phyloP scores from a whole-genome alignment of 2,797 vertebrate species.

The Microctenopoma stevenorrisi region DNA sequence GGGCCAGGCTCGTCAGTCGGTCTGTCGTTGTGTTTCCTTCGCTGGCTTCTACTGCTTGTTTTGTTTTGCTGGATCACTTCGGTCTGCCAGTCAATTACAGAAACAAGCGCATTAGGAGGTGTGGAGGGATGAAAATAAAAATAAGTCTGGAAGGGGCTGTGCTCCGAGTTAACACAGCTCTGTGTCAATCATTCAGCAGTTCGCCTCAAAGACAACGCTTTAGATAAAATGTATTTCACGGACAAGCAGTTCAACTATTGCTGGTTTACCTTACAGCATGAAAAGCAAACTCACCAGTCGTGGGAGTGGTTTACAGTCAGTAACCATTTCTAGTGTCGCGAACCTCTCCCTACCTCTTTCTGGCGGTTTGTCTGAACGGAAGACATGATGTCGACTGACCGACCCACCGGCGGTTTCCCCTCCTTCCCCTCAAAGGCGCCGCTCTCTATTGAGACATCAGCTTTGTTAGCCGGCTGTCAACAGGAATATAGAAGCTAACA shows the following conservation, averaged over 20 bases:
- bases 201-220: conserved; percentile 16
- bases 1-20: conserved; percentile 45
- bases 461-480: conserved; percentile 75
- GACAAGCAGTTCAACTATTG: neutral
- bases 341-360: conserved; percentile 26
- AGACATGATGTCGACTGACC: conserved; percentile 25
- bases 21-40: conserved; percentile 25
- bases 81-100: conserved; percentile 34
- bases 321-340: neutral
- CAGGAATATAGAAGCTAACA: conserved; percentile 56
- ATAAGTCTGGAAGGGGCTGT: neutral
- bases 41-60: conserved; percentile 27
- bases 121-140: neutral
- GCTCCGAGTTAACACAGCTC: neutral
- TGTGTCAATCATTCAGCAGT: conserved; percentile 9
- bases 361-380: conserved; percentile 29
- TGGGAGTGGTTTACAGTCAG: neutral
- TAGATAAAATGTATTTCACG: no score
- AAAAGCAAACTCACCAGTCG: neutral
- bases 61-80: conserved; percentile 33
- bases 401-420: conserved; percentile 7
- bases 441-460: conserved; percentile 75
- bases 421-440: conserved; percentile 27
- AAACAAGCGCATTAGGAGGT: conserved; percentile 7
- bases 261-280: neutral